phyloP scores from a whole-genome alignment of 2,888 invertebrate genomes.

The Spialia ferax region DNA sequence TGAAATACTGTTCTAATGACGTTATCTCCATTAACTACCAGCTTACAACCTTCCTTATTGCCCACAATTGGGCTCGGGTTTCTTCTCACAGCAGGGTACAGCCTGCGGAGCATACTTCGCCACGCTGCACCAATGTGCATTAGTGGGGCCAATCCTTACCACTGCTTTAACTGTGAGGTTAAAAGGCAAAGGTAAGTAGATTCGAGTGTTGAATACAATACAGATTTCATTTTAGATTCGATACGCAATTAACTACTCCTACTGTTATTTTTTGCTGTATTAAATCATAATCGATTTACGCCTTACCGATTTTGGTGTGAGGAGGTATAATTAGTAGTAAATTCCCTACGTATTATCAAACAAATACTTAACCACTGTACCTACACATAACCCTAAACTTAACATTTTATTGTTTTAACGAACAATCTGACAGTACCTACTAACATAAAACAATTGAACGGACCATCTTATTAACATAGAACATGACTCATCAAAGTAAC shows the following conservation, averaged over 20 bases:
- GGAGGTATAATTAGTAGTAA: neutral
- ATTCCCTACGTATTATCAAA: neutral
- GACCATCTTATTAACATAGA: conserved; percentile 35
- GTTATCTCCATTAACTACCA: too few relatives aligned
- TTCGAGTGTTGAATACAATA: too few relatives aligned
- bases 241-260: neutral
- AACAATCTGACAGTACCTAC: conserved; percentile 8
- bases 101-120: too few relatives aligned
- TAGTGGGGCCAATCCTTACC: too few relatives aligned
- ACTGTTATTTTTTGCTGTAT: too few relatives aligned
- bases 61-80: too few relatives aligned
- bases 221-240: too few relatives aligned
- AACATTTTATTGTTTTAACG: conserved; percentile 21
- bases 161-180: neutral
- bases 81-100: too few relatives aligned
- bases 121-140: too few relatives aligned
- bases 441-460: conserved; percentile 25
- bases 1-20: too few relatives aligned
- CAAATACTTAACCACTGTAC: neutral
- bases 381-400: neutral
- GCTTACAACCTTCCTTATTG: too few relatives aligned
- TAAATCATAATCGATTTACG: neutral
- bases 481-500: conserved; percentile 38
- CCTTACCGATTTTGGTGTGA: neutral
- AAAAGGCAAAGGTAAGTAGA: neutral